These are phyloP conservation scores for Pyrgus malvae DNA, from an alignment of 2,888 invertebrate species.

Conservation along the genomic window DNA sequence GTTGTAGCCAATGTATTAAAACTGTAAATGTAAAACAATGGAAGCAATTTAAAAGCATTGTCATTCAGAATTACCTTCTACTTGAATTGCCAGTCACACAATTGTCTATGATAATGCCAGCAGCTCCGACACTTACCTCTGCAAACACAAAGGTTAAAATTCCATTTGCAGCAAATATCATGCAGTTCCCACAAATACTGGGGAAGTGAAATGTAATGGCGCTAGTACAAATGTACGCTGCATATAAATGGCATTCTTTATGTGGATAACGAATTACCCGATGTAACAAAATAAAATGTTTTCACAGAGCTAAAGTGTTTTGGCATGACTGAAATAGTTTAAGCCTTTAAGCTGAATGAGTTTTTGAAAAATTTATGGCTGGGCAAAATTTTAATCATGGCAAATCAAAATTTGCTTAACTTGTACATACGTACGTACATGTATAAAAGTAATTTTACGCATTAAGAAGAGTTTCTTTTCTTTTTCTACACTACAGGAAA, in stretches of 20 bases:
- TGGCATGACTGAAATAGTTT: background rate
- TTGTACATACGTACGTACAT: no score
- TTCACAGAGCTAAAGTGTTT: constrained; percentile 3
- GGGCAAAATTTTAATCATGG: no score
- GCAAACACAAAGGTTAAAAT: constrained; percentile 18
- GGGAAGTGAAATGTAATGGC: constrained; percentile 25
- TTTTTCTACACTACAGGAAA: no score
- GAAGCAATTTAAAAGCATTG: background rate
- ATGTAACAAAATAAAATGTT: constrained; percentile 14
- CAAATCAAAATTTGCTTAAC: no score
- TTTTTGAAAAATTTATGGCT: no score
- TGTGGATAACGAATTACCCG: constrained; percentile 18
- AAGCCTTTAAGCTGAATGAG: no score
- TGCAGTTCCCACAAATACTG: constrained; percentile 21
- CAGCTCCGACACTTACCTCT: background rate
- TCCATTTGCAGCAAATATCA: constrained; percentile 19
- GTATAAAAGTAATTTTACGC: no score
- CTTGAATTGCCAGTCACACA: background rate
- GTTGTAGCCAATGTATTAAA: no score
- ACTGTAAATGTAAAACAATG: no score
- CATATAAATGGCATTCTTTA: constrained; percentile 26
- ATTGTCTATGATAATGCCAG: background rate
- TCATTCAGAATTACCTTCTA: no score
- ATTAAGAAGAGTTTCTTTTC: no score
- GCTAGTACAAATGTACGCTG: constrained; percentile 17